These are phyloP conservation scores for Orestias chungarensis DNA, from an alignment of 2,797 vertebrate genomes.

Conservation along the genomic window DNA sequence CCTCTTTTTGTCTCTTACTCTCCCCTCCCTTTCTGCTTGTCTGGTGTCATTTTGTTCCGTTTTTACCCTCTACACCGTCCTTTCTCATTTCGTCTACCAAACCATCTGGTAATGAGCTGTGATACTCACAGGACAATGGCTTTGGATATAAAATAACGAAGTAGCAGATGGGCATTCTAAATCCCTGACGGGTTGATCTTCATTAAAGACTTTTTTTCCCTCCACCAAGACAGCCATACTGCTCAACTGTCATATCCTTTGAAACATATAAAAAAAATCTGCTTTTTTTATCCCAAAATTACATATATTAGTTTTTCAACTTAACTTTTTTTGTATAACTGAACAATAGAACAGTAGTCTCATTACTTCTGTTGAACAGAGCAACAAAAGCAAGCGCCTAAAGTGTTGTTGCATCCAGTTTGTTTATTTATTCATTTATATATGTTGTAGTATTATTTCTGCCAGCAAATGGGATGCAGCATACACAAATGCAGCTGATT, in stretches of 20 bases:
- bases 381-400: conserved; percentile 1
- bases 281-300: conserved; percentile 41
- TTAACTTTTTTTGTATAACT: conserved; percentile 19
- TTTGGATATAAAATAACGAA: conserved; percentile 53
- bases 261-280: conserved; percentile 43
- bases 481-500: conserved; percentile 47
- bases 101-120: conserved; percentile 66
- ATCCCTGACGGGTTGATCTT: conserved; percentile 66
- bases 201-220: conserved; percentile 62
- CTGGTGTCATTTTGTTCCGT: conserved; percentile 36
- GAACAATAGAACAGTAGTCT: conserved; percentile 2
- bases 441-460: conserved; percentile 52
- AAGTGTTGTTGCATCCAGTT: conserved; percentile 13
- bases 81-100: conserved; percentile 42
- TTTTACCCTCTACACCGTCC: conserved; percentile 34
- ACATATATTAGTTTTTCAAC: conserved; percentile 17
- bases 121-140: conserved; percentile 56
- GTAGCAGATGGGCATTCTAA: conserved; percentile 53
- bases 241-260: conserved; percentile 52
- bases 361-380: not conserved
- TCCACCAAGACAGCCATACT: conserved; percentile 35
- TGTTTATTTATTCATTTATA: conserved; percentile 30
- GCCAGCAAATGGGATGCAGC: conserved; percentile 18
- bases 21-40: conserved; percentile 23
- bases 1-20: conserved; percentile 5